Evolutionary conservation across 2,888 invertebrate genomes (phyloP).

Genomic region (Aleiodes alternator): DNA sequence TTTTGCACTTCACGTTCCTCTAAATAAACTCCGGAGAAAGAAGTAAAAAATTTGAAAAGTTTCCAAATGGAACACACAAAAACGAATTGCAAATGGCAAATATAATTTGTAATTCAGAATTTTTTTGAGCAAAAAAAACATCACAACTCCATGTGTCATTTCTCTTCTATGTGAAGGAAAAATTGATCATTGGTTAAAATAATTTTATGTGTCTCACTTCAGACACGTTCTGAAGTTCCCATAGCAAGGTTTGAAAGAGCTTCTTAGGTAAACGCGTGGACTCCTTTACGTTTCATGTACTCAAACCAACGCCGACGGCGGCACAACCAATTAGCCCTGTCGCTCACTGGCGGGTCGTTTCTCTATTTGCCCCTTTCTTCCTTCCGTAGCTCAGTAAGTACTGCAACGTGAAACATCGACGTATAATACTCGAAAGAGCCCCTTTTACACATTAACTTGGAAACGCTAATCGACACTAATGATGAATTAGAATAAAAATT

Average conservation of each 20-base stretch:
- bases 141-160: not conserved
- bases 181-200: not conserved
- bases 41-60: too few relatives aligned
- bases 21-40: not conserved
- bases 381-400: slow-evolving; percentile 41
- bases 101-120: too few relatives aligned
- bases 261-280: slow-evolving; percentile 12
- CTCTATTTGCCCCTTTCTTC: slow-evolving; percentile 29
- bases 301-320: slow-evolving; percentile 33
- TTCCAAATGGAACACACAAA: too few relatives aligned
- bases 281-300: slow-evolving; percentile 19
- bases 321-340: slow-evolving; percentile 49
- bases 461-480: slow-evolving; percentile 51
- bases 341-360: slow-evolving; percentile 43
- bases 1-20: too few relatives aligned
- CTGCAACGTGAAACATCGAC: slow-evolving; percentile 50
- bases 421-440: slow-evolving; percentile 46
- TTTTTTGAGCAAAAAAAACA: too few relatives aligned
- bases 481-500: slow-evolving; percentile 47
- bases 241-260: slow-evolving; percentile 1
- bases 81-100: too few relatives aligned
- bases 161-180: not conserved
- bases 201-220: not conserved
- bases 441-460: slow-evolving; percentile 27
- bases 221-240: slow-evolving; percentile 12